phyloP scores from a whole-genome alignment of 92 coral and sea anemone genomes.

The Paramuricea clavata region DNA sequence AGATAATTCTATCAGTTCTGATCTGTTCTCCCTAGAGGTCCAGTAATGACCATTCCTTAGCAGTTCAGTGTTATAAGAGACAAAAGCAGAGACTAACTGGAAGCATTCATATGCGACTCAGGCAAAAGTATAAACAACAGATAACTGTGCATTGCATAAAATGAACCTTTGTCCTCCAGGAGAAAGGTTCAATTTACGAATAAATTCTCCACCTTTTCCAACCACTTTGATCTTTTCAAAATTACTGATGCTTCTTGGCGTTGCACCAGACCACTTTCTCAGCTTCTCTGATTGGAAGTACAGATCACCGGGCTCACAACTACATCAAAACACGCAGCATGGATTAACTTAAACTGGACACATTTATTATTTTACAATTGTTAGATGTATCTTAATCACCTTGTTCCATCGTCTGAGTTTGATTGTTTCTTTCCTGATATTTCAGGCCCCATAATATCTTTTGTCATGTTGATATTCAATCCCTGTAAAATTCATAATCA shows the following conservation, averaged over 20 bases:
- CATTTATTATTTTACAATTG: neutral
- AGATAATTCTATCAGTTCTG: no score
- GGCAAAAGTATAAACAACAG: no score
- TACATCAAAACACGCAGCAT: slow-evolving; percentile 4
- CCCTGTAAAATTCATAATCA: slow-evolving; percentile 18
- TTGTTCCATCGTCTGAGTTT: slow-evolving; percentile 73
- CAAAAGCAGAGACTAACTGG: no score
- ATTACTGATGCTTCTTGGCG: slow-evolving; percentile 89
- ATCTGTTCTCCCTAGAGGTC: no score
- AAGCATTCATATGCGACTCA: no score
- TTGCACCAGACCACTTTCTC: slow-evolving; percentile 97
- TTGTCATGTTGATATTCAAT: slow-evolving; percentile 88
- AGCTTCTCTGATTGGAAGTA: slow-evolving; percentile 95
- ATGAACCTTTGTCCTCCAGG: no score
- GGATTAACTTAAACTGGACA: neutral
- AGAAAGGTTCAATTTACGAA: no score
- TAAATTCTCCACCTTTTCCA: slow-evolving; percentile 82
- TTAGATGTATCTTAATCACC: slow-evolving; percentile 43
- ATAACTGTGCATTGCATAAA: no score
- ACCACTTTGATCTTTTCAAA: slow-evolving; percentile 97
- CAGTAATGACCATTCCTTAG: no score
- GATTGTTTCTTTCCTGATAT: slow-evolving; percentile 65
- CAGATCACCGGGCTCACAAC: slow-evolving; percentile 88
- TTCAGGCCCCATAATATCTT: slow-evolving; percentile 92
- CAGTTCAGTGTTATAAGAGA: no score